A percentile compares a stretch with the other conserved stretches of the same genome.
These are phyloP conservation scores for Eupithecia dodoneata DNA, from an alignment of 2,888 invertebrate species.

Conservation along the genomic window DNA sequence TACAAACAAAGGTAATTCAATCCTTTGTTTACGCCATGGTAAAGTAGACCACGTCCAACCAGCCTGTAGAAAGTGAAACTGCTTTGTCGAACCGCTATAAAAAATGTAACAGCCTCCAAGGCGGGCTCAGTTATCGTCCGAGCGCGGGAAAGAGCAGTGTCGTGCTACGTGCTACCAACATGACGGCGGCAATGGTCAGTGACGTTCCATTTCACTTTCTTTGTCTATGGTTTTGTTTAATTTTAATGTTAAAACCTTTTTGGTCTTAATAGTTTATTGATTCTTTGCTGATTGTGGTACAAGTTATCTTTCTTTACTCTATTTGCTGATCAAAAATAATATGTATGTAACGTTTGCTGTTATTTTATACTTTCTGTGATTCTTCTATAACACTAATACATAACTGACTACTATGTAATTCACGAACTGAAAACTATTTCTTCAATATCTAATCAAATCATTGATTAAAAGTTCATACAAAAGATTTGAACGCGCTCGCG, in stretches of 20 bases:
- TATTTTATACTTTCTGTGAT: neutral
- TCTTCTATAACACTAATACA: neutral
- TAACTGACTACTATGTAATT: neutral
- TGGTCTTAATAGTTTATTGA: neutral
- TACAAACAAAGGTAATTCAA: constrained; percentile 11
- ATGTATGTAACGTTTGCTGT: neutral
- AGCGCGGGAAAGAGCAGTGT: constrained; percentile 56
- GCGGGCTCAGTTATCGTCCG: constrained; percentile 70
- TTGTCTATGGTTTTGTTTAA: constrained; percentile 53
- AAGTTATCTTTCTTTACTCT: neutral
- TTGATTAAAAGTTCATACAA: neutral
- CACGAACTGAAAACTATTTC: neutral
- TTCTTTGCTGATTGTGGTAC: neutral
- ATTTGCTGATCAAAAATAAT: neutral
- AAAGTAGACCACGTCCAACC: constrained; percentile 75
- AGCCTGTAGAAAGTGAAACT: constrained; percentile 82
- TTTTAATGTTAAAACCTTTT: constrained; percentile 43
- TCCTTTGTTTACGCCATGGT: constrained; percentile 67
- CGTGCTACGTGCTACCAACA: constrained; percentile 56
- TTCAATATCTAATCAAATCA: neutral
- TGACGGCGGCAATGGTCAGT: constrained; percentile 72
- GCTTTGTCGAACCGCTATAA: constrained; percentile 72
- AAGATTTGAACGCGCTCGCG: constrained; percentile 31
- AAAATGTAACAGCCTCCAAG: constrained; percentile 69
- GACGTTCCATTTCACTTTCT: constrained; percentile 62